Evolutionary conservation across 1,140 invertebrate species (phyloP), one percentile per base, ranked within the genome.

Genomic region (Pseudomyrmex gracilis): DNA sequence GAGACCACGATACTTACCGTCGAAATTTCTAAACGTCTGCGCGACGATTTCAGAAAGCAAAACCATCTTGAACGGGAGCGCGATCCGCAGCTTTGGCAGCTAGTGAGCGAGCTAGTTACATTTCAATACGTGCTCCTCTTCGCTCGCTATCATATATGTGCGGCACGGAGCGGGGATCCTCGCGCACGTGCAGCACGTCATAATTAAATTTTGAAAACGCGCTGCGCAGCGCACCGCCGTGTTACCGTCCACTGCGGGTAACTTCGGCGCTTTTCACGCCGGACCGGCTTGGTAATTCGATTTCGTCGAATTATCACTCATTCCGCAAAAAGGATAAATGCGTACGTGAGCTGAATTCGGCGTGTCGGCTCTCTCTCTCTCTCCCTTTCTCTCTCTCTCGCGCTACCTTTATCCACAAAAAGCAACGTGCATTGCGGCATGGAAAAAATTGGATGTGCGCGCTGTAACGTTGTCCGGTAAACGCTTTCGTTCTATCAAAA

Each of bases 251-350:
- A 86, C 66, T 85, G 89, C 82, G 88, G 89, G 89, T 89, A 92
- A 92, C 91, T 91, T 92, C 84, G 88, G 66, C 91, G 91, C 90
- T 92, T 93, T 93, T 93, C 92, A 92, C 90, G 87, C 89, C 85
- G 91, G 86, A 86, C 89, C 90, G 85, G 85, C 83, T 47, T 83
- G 85, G 90, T 93, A 93, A 92, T 92, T 92, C 89, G 90, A 93
- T 92, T 92, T 90, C 86, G 60, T 83, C 90, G 91, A 92, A 92
- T 93, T 93, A 93, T 92, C 92, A 90, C 91, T 92, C 90, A 92
- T 92, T 92, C 87, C 90, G 85, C 90, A 92, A 93, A 92, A 92
- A 93, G 92, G 91, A 92, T 92, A 92, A 93, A 91, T 88, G 92
- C 83, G 83, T 87, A 91, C 92, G 92, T 92, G 92, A 89, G 78